A percentile compares a stretch with the other conserved stretches of the same genome.
phyloP scores from a whole-genome alignment of 1,140 invertebrate genomes.

The Neuroterus valhalla region DNA sequence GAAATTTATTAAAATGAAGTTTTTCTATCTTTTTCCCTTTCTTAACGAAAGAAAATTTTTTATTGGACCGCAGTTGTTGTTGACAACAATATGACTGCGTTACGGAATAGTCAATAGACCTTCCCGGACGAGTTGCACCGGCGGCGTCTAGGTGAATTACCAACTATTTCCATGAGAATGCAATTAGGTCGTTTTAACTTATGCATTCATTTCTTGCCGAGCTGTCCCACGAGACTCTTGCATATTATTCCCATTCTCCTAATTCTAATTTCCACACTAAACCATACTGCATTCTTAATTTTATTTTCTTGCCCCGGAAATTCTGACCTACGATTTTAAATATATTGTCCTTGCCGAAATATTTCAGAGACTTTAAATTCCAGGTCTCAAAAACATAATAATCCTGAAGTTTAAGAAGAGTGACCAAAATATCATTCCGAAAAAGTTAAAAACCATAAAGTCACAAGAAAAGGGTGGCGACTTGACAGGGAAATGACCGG shows the following conservation, averaged over 20 bases:
- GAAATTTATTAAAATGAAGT: too few species aligned
- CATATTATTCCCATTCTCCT: slow-evolving; percentile 2
- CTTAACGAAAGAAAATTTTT: not conserved
- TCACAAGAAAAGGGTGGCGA: too few species aligned
- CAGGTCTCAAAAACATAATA: too few species aligned
- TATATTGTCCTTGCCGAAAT: not conserved
- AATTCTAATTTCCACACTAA: not conserved
- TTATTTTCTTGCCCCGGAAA: not conserved
- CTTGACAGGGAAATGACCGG: too few species aligned
- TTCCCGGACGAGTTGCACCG: not conserved
- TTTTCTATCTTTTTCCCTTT: not conserved
- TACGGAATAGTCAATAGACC: slow-evolving; percentile 20
- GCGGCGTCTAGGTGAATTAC: slow-evolving; percentile 22
- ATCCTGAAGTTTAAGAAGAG: too few species aligned
- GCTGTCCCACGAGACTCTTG: not conserved
- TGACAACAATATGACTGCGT: not conserved
- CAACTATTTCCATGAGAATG: slow-evolving; percentile 54
- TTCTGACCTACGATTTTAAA: not conserved
- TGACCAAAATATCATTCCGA: too few species aligned
- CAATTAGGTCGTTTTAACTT: slow-evolving; percentile 54
- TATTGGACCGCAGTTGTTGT: not conserved
- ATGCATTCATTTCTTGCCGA: slow-evolving; percentile 42
- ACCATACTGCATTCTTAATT: not conserved
- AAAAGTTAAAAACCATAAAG: too few species aligned
- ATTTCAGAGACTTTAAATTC: too few species aligned